A percentile compares a stretch with the other conserved stretches of the same genome.
phyloP scores from a whole-genome alignment of 2,113 vertebrate species.

The Phyllopteryx taeniolatus region DNA sequence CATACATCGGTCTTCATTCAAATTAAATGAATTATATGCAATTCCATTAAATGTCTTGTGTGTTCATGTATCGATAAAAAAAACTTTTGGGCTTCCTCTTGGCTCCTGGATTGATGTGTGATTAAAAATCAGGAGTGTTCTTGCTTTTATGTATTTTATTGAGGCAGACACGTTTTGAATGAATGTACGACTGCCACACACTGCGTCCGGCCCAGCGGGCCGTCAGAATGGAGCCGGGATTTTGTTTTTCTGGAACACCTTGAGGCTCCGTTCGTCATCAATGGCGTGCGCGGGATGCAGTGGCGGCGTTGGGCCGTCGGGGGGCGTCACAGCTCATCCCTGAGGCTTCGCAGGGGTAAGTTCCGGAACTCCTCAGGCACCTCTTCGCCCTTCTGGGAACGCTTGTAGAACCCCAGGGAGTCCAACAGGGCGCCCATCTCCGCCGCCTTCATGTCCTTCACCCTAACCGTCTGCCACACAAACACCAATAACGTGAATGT shows the following conservation, averaged over 20 bases:
- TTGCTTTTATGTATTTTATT: not conserved
- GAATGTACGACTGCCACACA: not conserved
- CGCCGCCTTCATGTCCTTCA: constrained; percentile 6
- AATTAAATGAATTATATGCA: not conserved
- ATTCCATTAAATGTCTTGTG: too few relatives aligned
- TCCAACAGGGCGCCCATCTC: constrained; percentile 7
- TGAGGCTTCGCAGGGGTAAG: not conserved
- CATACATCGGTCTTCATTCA: not conserved
- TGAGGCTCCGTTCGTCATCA: constrained; percentile 11
- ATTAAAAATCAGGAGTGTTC: not conserved
- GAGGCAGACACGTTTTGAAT: not conserved
- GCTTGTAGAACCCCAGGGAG: constrained; percentile 12
- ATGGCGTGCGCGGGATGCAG: not conserved
- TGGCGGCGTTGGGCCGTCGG: not conserved
- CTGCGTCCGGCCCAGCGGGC: not conserved
- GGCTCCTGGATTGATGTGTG: not conserved
- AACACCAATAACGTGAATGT: not conserved
- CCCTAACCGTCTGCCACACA: not conserved
- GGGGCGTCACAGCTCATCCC: constrained; percentile 3
- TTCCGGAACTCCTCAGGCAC: constrained; percentile 8
- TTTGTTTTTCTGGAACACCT: not conserved
- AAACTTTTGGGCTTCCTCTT: not conserved
- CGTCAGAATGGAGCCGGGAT: constrained; percentile 4
- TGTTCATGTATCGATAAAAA: not conserved
- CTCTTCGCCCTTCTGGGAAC: not conserved